Base-by-base conservation (phyloP, 1,140 invertebrate genomes). In the Penaeus japonicus region DNA sequence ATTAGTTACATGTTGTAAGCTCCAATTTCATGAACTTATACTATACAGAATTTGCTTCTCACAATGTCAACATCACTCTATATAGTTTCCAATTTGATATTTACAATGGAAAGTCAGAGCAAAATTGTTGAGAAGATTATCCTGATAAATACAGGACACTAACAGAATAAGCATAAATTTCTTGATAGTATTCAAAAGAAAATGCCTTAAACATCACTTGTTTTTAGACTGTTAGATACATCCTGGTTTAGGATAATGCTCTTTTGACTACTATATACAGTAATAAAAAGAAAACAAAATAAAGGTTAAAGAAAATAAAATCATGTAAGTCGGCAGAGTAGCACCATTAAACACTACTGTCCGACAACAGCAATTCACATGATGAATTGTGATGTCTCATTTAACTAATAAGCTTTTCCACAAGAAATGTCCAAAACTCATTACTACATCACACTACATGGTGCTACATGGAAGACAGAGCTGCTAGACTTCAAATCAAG, bases 331-430 rank as follows among this genome's bases (percentile, higher is more conserved):
- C 59, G 57, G 81, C 87, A 88, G 80, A 59, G 81, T 88, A 88
- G 87, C 87, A 83, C 80, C 87, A 88, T 88, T 77, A 62, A 30
- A 59, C 53, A 83, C 81, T 83, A 83, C 80, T 57, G 35, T 88
- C 87, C 80, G 87, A 88, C 87, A 88, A 83, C 87, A 77, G 87
- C 87, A 88, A 88, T 88, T 88, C 87, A 88, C 87, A 0, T 88
- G 27, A 88, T 88, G 87, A 88, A 88, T 88, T 83, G 86, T 78
- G 80, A 88, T 55, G 86, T 88, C 86, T 88, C 86, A 83, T 39
- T 24, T 62, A 57, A 70, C 86, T 88, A 88, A 20, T 54, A 30
- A 73, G 27, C 54, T 77, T 88, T 88, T 87, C 77, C 86, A n/a
- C 24, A 75, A 65, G 81, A 70, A 59, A 75, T 53, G 65, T 73